Base-by-base conservation (phyloP, 2,113 vertebrate genomes). In the Lonchura striata region DNA sequence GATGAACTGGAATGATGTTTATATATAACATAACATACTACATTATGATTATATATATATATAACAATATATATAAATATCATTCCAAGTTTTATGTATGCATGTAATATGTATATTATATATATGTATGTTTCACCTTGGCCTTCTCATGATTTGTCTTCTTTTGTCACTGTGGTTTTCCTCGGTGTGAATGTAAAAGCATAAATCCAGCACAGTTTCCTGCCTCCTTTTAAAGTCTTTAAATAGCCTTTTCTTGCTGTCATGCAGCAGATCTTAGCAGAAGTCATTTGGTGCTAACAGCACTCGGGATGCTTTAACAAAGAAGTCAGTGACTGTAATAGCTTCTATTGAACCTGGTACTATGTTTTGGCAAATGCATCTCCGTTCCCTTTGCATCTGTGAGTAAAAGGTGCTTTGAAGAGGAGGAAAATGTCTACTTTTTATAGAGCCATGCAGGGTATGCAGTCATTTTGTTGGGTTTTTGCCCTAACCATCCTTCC, bases 41-140 rank as follows among this genome's bases (percentile, higher is more conserved):
- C 33, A n/a, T 88, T 56, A 56, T 77, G 11, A 52, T 50, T 91
- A 41, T 41, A 41, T 41, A 41, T 39, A 12, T 57, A 35, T 35
- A 57, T n/a, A n/a, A 33, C 12, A 47, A 41, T 50, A 41, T 44
- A 31, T 52, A 76, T 12, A 70, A 54, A 88, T 72, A 42, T 11
- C 0, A 21, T 59, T 76, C 17, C 8, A 35, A 13, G 35, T 20
- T 85, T 79, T 79, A 25, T 78, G 54, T 53, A 42, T 16, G 9
- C 1, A 0, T 49, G 57, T 0, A 64, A 4, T 53, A 1, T 64
- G 4, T 61, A 5, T 52, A 16, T 52, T 71, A 25, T 50, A 20
- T 39, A 31, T 39, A 31, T 28, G 10, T 28, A 7, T 41, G 19
- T 25, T 61, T 89, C 72, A 86, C 69, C 35, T 44, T 59, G 27